Evolutionary conservation across 2,888 invertebrate species (phyloP), one percentile per base, ranked within the genome.

Genomic region (Strigamia maritima): DNA sequence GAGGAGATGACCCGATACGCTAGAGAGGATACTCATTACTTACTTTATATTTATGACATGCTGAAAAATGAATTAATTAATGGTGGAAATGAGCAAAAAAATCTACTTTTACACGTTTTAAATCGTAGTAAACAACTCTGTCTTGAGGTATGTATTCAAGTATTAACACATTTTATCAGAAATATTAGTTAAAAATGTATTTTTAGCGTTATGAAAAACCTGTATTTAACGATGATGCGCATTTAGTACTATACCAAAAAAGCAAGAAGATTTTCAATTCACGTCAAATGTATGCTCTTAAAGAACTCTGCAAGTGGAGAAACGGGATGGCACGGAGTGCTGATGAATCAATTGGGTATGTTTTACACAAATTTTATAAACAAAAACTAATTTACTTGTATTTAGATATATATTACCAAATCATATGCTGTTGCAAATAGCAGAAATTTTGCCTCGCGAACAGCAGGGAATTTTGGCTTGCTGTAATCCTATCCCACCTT

Each of bases 401-500:
- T 86, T 24, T 84, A 92, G 93, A 44, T 98, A 94, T 86, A 93
- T 99, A 75, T 87, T 99, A 80, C 98, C 98, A 0, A 97, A 97
- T 87, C 97, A 98, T 86, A 97, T 97, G 97, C 86, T 99, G 87
- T 85, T 98, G 79, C 91, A 94, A 84, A 93, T 98, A 80, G 91
- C 95, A 0, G 95, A 97, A 86, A 89, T 90, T 24, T 86, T 98
- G 80, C 98, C 97, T 0, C 90, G 94, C 79, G 97, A 97, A 87
- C 90, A 94, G 89, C 94, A 96, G 84, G 98, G 98, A 1, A 92
- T 99, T 80, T 86, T 94, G 80, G 95, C 97, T 0, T 94, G 95
- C 84, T 98, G 98, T 85, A 93, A 92, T 85, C 98, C 97, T 0
- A 92, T 96, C 83, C 98, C 98, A 10, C 94, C 95, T 0, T 86